Conservation (phyloP, 2,888 invertebrate species). For the Elysia crispata region DNA sequence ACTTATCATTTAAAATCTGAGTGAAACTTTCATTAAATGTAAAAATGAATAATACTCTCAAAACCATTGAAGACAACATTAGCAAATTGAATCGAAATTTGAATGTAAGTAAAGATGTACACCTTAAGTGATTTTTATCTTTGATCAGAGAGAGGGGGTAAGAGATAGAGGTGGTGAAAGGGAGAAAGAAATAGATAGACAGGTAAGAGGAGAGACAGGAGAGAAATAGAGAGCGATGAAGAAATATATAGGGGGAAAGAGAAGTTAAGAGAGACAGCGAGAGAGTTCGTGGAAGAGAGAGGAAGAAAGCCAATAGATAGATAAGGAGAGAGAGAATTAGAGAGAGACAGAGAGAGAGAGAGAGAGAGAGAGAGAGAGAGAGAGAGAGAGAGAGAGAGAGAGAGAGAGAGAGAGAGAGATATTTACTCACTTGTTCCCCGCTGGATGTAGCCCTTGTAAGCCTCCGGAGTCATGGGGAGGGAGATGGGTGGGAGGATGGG, state of each 20-base stretch:
- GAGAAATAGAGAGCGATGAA: not conserved
- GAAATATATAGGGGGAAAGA: not conserved
- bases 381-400: constrained; percentile 30
- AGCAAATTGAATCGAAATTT: no score
- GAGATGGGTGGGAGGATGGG: constrained; percentile 49
- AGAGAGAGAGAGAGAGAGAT: constrained; percentile 41
- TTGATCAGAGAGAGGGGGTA: no score
- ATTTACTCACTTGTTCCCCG: constrained; percentile 52
- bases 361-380: not conserved
- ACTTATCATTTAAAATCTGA: no score
- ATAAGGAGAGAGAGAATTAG: not conserved
- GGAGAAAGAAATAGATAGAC: constrained; percentile 17
- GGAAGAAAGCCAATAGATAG: constrained; percentile 11
- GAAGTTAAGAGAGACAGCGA: not conserved
- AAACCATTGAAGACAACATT: no score
- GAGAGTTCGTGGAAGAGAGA: not conserved
- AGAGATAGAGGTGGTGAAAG: not conserved
- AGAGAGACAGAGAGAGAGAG: not conserved
- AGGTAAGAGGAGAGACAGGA: constrained; percentile 16
- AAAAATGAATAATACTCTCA: no score
- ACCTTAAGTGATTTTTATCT: no score
- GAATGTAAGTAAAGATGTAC: no score
- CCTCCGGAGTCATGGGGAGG: constrained; percentile 52
- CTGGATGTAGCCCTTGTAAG: constrained; percentile 54
- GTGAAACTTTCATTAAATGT: no score